A percentile compares a stretch with the other conserved stretches of the same genome.
phyloP scores from a whole-genome alignment of 2,888 invertebrate species.

The Odiellus spinosus region DNA sequence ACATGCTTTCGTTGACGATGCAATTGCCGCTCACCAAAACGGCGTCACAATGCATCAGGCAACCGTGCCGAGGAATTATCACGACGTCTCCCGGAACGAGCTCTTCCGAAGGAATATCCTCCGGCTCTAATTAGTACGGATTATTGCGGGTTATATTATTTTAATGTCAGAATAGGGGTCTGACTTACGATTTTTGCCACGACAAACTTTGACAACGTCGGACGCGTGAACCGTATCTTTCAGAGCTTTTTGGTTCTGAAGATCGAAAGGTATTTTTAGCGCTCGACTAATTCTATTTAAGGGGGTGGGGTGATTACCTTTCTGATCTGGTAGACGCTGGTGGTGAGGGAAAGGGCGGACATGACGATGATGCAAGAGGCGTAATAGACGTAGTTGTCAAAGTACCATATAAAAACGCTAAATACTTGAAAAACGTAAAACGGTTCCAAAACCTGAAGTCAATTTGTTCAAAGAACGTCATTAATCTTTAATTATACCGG shows the following conservation, averaged over 20 bases:
- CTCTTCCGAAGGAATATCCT: constrained; percentile 38
- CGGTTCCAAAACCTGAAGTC: constrained; percentile 51
- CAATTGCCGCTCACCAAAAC: constrained; percentile 65
- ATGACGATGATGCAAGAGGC: constrained; percentile 66
- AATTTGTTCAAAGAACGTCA: not conserved
- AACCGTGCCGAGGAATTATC: constrained; percentile 55
- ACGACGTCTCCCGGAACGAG: constrained; percentile 77
- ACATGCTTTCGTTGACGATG: constrained; percentile 86
- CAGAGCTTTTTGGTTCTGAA: constrained; percentile 63
- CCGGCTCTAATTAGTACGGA: constrained; percentile 4
- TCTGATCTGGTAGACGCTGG: constrained; percentile 7
- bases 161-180: too few species aligned
- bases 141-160: too few species aligned
- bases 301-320: not conserved
- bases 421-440: constrained; percentile 77
- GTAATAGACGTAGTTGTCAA: constrained; percentile 71
- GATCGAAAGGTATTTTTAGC: too few species aligned
- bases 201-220: constrained; percentile 50
- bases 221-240: constrained; percentile 72
- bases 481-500: too few species aligned
- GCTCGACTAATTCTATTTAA: too few species aligned
- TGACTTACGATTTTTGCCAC: constrained; percentile 25
- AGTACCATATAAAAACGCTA: constrained; percentile 63
- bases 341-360: constrained; percentile 39
- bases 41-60: constrained; percentile 58